These are phyloP conservation scores for Kuschelorhynchus macadamiae DNA, from an alignment of 2,888 invertebrate genomes.

Conservation along the genomic window DNA sequence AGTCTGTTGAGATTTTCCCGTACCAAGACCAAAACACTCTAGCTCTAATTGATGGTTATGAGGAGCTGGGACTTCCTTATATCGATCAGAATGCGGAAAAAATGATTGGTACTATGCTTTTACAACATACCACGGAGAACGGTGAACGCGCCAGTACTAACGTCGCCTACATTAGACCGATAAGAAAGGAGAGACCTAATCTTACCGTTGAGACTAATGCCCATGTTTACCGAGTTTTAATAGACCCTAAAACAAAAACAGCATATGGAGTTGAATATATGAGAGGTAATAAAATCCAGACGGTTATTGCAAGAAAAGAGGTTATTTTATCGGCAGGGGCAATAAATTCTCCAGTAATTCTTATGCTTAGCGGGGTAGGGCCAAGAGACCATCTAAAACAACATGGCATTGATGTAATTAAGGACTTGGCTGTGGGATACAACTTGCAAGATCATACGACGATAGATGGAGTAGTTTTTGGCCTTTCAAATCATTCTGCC, in stretches of 20 bases:
- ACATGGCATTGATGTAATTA: constrained; percentile 72
- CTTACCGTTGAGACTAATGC: constrained; percentile 71
- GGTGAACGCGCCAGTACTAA: constrained; percentile 77
- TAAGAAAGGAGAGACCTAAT: constrained; percentile 72
- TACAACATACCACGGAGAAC: constrained; percentile 75
- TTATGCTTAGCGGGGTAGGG: constrained; percentile 79
- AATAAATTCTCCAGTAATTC: constrained; percentile 75
- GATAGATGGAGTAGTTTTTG: constrained; percentile 72
- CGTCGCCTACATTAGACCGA: constrained; percentile 77
- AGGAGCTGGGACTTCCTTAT: constrained; percentile 74
- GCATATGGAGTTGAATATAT: constrained; percentile 72
- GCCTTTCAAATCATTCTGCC: constrained; percentile 72
- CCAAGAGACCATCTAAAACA: constrained; percentile 71
- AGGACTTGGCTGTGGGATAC: constrained; percentile 79
- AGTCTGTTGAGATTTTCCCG: constrained; percentile 76
- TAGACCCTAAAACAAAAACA: constrained; percentile 71
- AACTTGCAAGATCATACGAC: constrained; percentile 85
- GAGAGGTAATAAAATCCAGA: constrained; percentile 68
- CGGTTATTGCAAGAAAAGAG: constrained; percentile 73
- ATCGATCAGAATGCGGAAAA: constrained; percentile 74
- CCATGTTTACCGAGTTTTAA: constrained; percentile 73
- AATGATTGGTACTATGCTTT: constrained; percentile 75
- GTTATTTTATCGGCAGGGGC: constrained; percentile 75
- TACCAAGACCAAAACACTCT: constrained; percentile 74
- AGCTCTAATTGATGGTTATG: constrained; percentile 74